These are phyloP conservation scores for Drosophila neocordata DNA, from an alignment of 1,140 invertebrate genomes.

Conservation along the genomic window DNA sequence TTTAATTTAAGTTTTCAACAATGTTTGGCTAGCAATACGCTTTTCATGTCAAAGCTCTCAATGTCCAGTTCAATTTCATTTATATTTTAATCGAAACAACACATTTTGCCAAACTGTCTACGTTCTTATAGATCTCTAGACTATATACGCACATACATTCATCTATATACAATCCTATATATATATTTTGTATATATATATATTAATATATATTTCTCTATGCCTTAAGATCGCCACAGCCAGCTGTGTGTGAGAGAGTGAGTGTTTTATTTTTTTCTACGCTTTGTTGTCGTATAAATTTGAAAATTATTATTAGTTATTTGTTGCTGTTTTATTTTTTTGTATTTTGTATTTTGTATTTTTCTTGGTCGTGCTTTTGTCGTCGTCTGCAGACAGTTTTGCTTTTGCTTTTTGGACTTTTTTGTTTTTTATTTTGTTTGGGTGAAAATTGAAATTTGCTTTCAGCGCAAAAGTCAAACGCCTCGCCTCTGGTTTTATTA, in stretches of 20 bases:
- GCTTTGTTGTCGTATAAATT: conserved; percentile 69
- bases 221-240: conserved; percentile 5
- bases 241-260: conserved; percentile 15
- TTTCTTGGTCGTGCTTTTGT: conserved; percentile 33
- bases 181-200: conserved; percentile 14
- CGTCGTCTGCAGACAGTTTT: conserved; percentile 68
- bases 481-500: conserved; percentile 57
- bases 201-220: conserved; percentile 21
- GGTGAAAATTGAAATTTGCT: conserved; percentile 61
- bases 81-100: conserved; percentile 72
- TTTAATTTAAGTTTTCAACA: conserved; percentile 34
- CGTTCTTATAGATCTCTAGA: conserved; percentile 43
- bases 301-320: conserved; percentile 80
- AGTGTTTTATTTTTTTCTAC: conserved; percentile 21
- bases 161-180: neutral
- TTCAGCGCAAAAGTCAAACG: conserved; percentile 56
- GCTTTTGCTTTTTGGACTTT: neutral
- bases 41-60: conserved; percentile 65
- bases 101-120: conserved; percentile 69
- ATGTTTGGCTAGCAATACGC: conserved; percentile 65
- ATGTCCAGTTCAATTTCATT: conserved; percentile 74
- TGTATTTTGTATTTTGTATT: conserved; percentile 22
- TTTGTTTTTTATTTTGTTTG: conserved; percentile 28
- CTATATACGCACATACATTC: conserved; percentile 35
- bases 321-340: conserved; percentile 44